Evolutionary conservation across 2,113 vertebrate genomes (phyloP).

Genomic region (Scopus umbretta): DNA sequence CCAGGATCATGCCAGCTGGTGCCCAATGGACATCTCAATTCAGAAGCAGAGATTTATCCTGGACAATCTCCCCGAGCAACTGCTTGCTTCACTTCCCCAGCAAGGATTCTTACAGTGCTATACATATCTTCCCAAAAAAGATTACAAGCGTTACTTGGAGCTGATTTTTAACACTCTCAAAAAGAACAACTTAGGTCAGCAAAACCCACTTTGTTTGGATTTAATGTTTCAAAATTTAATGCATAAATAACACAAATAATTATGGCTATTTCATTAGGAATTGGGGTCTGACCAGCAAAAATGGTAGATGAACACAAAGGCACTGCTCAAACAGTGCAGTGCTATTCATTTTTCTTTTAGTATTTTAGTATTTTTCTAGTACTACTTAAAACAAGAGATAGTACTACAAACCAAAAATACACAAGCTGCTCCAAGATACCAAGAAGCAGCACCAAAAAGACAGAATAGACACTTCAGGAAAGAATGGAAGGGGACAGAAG

Average conservation of each 20-base stretch:
- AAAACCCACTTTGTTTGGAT: not conserved
- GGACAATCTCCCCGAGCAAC: not conserved
- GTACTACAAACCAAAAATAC: not conserved
- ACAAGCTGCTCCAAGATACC: not conserved
- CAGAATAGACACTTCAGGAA: not conserved
- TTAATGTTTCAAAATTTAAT: not conserved
- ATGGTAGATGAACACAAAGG: not conserved
- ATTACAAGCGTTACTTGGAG: not conserved
- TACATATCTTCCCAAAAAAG: not conserved
- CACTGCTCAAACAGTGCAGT: not conserved
- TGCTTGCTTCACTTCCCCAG: not conserved
- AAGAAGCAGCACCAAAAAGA: not conserved
- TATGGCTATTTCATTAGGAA: not conserved
- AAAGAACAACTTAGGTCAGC: not conserved
- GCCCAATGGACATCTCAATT: not conserved
- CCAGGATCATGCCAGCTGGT: not conserved
- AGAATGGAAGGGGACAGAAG: not conserved
- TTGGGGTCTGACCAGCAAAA: not conserved
- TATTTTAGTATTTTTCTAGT: not conserved
- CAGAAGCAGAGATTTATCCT: not conserved
- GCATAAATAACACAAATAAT: not conserved
- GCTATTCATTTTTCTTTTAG: not conserved
- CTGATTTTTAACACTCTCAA: not conserved
- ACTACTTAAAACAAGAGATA: not conserved
- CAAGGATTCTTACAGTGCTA: not conserved